Evolutionary conservation across 2,888 invertebrate genomes (phyloP), one percentile per base, ranked within the genome.

Genomic region (Amphiduros pacificus): DNA sequence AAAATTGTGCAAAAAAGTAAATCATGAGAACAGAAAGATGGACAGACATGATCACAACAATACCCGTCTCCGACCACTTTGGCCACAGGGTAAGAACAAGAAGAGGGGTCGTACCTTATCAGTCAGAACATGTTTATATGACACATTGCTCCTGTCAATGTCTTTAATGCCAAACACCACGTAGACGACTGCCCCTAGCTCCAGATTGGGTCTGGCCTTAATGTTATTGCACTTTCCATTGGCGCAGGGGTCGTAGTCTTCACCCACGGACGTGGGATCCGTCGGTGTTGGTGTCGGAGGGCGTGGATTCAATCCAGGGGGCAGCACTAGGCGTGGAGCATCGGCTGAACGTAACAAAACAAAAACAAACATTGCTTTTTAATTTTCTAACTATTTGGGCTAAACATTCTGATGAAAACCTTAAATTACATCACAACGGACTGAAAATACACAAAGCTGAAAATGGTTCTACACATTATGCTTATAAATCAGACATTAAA

Each of bases 131-230:
- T 77, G 77, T 0, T 74, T 74, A 11, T 65, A 64, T 31, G 73
- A 67, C 6, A 70, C 70, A n/a, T 69, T 64, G 3, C 63, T 64
- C 17, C 69, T 50, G 44, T 74, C 67, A 5, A 76, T 65, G 24
- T 69, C 70, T 36, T 70, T 71, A 44, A 79, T 74, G n/a, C 79
- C 79, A 56, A 79, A 73, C 26, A 79, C 75, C 1, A 79, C 75
- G 60, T 75, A 77, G 4, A 79, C 75, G 2, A 72, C 72, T 5
- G 77, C 75, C 1, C 76, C 76, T 0, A 72, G 69, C 59, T 76
- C 76, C 61, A 79, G 52, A 31, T 71, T 64, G 4, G 79, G 77
- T 26, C 76, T 65, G 5, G 71, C 67, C 61, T 74, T 71, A n/a
- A 73, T 60, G 50, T 75, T 64, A 17, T 70, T 68, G 57, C 77